Evolutionary conservation across 2,888 invertebrate species (phyloP).

Genomic region (Cantharis lateralis): DNA sequence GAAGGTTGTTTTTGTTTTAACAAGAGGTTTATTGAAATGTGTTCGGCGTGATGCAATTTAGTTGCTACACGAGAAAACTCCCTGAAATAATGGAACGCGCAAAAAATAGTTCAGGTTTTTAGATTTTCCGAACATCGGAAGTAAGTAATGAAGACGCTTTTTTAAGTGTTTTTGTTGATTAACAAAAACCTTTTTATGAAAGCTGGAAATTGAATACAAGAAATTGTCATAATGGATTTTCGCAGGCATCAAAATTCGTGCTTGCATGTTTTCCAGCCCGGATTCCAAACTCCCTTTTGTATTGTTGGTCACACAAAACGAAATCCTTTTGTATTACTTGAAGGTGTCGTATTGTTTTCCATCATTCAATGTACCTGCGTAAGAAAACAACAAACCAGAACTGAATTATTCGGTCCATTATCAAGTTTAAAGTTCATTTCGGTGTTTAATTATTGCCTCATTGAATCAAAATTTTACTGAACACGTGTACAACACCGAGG

Average conservation of each 20-base stretch:
- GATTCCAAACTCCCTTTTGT: neutral
- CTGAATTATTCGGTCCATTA: neutral
- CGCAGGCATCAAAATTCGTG: neutral
- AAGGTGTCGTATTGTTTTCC: neutral
- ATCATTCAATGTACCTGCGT: neutral
- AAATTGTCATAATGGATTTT: neutral
- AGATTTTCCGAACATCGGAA: neutral
- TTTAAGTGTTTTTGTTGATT: neutral
- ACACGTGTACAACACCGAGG: neutral
- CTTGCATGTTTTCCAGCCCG: neutral
- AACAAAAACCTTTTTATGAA: neutral
- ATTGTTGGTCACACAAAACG: neutral
- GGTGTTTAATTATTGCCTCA: neutral
- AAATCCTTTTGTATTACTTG: neutral
- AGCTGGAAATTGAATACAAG: neutral
- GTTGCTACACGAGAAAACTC: neutral
- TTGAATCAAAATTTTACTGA: neutral
- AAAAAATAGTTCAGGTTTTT: neutral
- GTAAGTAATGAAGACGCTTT: neutral
- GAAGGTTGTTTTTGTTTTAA: constrained; percentile 1
- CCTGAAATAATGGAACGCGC: neutral
- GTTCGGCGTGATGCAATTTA: neutral
- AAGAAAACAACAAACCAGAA: neutral
- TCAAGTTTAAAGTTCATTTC: neutral
- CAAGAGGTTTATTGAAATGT: neutral